Percentiles rank a stretch among this genome's conserved stretches.
These are phyloP conservation scores for Cepaea hortensis DNA, from an alignment of 2,888 invertebrate genomes.

Conservation along the genomic window DNA sequence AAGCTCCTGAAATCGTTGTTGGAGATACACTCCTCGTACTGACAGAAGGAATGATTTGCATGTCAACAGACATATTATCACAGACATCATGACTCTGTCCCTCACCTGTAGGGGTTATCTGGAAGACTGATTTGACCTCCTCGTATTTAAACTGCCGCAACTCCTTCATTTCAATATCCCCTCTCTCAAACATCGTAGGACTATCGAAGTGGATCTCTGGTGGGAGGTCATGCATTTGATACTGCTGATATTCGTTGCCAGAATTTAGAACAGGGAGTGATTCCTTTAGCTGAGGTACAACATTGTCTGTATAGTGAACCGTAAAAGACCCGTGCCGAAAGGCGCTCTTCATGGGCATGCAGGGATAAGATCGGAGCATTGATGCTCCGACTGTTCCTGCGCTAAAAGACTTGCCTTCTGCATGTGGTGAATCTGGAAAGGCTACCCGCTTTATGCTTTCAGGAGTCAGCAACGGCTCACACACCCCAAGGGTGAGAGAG, in stretches of 20 bases:
- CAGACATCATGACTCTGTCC: background rate
- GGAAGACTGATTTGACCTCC: slow-evolving; percentile 19
- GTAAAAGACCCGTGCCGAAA: background rate
- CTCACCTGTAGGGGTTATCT: background rate
- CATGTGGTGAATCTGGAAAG: slow-evolving; percentile 1
- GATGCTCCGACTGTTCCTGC: background rate
- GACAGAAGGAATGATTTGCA: slow-evolving; percentile 10
- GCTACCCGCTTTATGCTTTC: slow-evolving; percentile 35
- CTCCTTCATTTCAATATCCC: slow-evolving; percentile 18
- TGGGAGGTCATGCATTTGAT: background rate
- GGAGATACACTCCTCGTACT: background rate
- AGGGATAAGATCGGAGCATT: background rate
- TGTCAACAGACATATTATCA: background rate
- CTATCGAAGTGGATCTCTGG: background rate
- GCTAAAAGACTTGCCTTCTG: background rate
- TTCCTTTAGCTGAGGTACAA: background rate
- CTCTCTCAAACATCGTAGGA: slow-evolving; percentile 11
- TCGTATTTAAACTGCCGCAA: slow-evolving; percentile 23
- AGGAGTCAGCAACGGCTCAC: slow-evolving; percentile 44
- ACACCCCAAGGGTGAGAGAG: slow-evolving; percentile 43
- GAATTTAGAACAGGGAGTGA: background rate
- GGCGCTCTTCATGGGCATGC: background rate
- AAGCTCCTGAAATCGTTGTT: background rate
- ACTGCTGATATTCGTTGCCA: slow-evolving; percentile 13
- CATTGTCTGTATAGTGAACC: background rate